phyloP scores from a whole-genome alignment of 2,113 vertebrate species.

The Stigmatopora nigra region DNA sequence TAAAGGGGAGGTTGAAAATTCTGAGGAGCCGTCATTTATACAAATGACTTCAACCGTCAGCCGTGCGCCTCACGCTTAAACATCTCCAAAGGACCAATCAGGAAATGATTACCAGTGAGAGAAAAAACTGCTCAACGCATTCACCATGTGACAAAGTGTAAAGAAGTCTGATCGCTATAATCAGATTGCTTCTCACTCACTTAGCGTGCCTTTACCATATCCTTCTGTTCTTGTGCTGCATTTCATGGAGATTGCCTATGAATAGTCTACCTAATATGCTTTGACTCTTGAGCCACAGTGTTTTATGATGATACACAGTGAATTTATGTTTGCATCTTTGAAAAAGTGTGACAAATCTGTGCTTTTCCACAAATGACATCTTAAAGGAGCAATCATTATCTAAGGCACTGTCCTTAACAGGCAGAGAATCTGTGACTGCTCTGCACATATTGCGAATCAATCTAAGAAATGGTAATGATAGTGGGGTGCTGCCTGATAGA shows the following conservation, averaged over 20 bases:
- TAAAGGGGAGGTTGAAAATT: slow-evolving; percentile 19
- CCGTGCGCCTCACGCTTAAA: slow-evolving; percentile 25
- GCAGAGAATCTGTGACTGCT: slow-evolving; percentile 50
- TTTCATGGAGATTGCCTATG: slow-evolving; percentile 39
- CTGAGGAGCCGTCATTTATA: slow-evolving; percentile 39
- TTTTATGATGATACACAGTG: slow-evolving; percentile 18
- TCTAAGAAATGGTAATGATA: slow-evolving; percentile 42
- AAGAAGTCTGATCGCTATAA: slow-evolving; percentile 37
- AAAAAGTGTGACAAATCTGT: slow-evolving; percentile 53
- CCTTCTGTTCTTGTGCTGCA: slow-evolving; percentile 23
- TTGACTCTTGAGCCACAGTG: slow-evolving; percentile 26
- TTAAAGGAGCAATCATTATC: slow-evolving; percentile 58
- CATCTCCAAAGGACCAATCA: slow-evolving; percentile 33
- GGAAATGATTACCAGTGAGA: slow-evolving; percentile 26
- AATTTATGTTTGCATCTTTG: slow-evolving; percentile 44
- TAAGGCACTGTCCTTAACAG: slow-evolving; percentile 52
- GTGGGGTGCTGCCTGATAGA: slow-evolving; percentile 42
- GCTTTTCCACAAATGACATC: slow-evolving; percentile 49
- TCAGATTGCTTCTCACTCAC: slow-evolving; percentile 44
- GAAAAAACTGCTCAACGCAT: slow-evolving; percentile 21
- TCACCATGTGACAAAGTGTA: slow-evolving; percentile 33
- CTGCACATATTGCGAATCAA: slow-evolving; percentile 52
- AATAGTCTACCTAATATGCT: slow-evolving; percentile 26
- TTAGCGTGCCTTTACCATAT: slow-evolving; percentile 22
- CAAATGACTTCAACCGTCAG: slow-evolving; percentile 46